Evolutionary conservation across 2,797 vertebrate species (phyloP).

Genomic region (Taenioides sp.): DNA sequence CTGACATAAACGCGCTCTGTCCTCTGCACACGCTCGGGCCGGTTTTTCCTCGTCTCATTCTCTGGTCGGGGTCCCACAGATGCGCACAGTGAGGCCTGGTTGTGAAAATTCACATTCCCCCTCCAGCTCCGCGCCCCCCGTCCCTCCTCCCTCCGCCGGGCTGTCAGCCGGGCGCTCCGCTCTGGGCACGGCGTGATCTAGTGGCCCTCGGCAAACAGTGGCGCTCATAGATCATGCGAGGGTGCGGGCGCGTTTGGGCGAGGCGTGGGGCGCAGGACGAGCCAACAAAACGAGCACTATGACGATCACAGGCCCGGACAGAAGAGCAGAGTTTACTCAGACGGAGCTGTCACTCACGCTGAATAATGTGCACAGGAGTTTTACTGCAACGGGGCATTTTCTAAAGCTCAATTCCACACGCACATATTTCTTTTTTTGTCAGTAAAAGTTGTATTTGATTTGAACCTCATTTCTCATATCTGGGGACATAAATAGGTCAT

Average conservation of each 20-base stretch:
- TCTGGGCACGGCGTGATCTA: slow-evolving; percentile 58
- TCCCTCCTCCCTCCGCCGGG: slow-evolving; percentile 18
- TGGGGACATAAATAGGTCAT: too few relatives aligned
- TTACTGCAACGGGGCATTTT: too few relatives aligned
- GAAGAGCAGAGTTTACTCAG: too few relatives aligned
- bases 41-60: slow-evolving; percentile 18
- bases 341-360: slow-evolving; percentile 72
- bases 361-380: too few relatives aligned
- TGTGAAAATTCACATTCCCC: slow-evolving; percentile 82
- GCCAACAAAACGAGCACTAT: slow-evolving; percentile 74
- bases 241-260: slow-evolving; percentile 67
- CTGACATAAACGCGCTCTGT: slow-evolving; percentile 4
- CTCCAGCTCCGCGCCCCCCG: slow-evolving; percentile 36
- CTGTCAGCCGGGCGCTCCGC: slow-evolving; percentile 37
- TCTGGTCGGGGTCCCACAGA: slow-evolving; percentile 64
- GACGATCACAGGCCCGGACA: slow-evolving; percentile 74
- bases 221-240: slow-evolving; percentile 72
- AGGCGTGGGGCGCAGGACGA: slow-evolving; percentile 39
- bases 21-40: not conserved
- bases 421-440: too few relatives aligned
- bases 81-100: slow-evolving; percentile 72
- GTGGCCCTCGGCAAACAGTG: slow-evolving; percentile 67
- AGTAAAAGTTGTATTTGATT: too few relatives aligned
- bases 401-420: too few relatives aligned
- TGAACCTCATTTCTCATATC: too few relatives aligned